phyloP scores from a whole-genome alignment of 2,113 vertebrate species.

The Notarius quadriscutis region DNA sequence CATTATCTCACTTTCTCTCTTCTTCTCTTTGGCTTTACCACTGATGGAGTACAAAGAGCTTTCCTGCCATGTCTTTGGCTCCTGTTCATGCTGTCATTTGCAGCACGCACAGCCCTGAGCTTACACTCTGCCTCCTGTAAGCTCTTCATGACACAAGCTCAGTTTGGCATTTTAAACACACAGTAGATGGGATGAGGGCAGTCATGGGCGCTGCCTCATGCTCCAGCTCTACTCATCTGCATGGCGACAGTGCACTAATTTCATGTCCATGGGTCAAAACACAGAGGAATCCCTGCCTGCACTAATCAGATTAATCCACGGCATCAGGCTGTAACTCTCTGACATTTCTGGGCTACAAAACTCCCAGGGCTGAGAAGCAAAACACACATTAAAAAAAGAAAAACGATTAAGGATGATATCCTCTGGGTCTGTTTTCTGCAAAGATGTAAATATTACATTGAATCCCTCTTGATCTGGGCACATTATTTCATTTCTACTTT shows the following conservation, averaged over 20 bases:
- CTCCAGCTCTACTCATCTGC: constrained; percentile 26
- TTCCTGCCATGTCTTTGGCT: constrained; percentile 8
- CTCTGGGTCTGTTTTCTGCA: constrained; percentile 62
- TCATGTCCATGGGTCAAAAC: constrained; percentile 58
- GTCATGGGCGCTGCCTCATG: neutral
- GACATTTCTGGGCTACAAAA: constrained; percentile 75
- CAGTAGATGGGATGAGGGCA: neutral
- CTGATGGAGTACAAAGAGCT: constrained; percentile 36
- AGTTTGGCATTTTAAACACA: constrained; percentile 20
- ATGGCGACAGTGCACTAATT: constrained; percentile 47
- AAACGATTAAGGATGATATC: constrained; percentile 70
- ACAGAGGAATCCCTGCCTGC: constrained; percentile 61
- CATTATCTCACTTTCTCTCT: constrained; percentile 16
- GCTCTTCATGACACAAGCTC: constrained; percentile 16
- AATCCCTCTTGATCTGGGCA: constrained; percentile 28
- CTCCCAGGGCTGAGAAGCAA: constrained; percentile 63
- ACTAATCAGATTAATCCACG: constrained; percentile 70
- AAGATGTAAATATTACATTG: constrained; percentile 65
- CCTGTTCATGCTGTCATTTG: constrained; percentile 9
- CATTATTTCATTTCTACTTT: constrained; percentile 37
- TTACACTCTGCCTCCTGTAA: constrained; percentile 6
- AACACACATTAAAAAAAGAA: constrained; percentile 66
- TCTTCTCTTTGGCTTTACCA: constrained; percentile 27
- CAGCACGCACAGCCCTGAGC: neutral
- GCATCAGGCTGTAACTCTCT: constrained; percentile 67